These are phyloP conservation scores for Mechanitis messenoides DNA, from an alignment of 2,888 invertebrate genomes.

Conservation along the genomic window DNA sequence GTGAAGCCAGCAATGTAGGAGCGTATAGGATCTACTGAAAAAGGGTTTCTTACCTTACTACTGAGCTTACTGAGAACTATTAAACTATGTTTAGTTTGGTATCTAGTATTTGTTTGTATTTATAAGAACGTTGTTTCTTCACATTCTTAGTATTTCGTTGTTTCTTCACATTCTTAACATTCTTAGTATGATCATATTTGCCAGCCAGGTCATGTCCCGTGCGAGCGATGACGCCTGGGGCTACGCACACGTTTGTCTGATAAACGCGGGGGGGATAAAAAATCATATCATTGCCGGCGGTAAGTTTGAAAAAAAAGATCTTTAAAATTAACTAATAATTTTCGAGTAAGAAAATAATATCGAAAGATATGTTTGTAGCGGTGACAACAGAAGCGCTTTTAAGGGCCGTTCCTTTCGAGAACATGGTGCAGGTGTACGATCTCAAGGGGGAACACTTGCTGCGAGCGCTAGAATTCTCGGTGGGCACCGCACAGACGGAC, in stretches of 20 bases:
- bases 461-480: constrained; percentile 78
- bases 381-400: constrained; percentile 83
- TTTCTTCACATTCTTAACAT: too few species aligned
- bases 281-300: constrained; percentile 79
- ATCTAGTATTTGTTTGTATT: too few species aligned
- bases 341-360: too few species aligned
- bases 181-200: too few species aligned
- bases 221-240: constrained; percentile 49
- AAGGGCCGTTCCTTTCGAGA: constrained; percentile 85
- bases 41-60: too few species aligned
- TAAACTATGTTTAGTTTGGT: background rate
- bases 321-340: too few species aligned
- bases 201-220: constrained; percentile 44
- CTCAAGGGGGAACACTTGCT: constrained; percentile 80
- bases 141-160: too few species aligned
- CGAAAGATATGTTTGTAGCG: too few species aligned
- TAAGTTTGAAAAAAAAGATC: too few species aligned
- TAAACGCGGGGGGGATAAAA: constrained; percentile 84
- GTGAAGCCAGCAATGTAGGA: too few species aligned
- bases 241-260: constrained; percentile 72
- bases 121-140: too few species aligned
- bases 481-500: constrained; percentile 48
- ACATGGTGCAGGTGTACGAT: constrained; percentile 82
- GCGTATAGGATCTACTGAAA: too few species aligned
- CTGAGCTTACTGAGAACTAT: constrained; percentile 10